Conservation (phyloP, 2,113 vertebrate genomes). For the Sialia sialis region DNA sequence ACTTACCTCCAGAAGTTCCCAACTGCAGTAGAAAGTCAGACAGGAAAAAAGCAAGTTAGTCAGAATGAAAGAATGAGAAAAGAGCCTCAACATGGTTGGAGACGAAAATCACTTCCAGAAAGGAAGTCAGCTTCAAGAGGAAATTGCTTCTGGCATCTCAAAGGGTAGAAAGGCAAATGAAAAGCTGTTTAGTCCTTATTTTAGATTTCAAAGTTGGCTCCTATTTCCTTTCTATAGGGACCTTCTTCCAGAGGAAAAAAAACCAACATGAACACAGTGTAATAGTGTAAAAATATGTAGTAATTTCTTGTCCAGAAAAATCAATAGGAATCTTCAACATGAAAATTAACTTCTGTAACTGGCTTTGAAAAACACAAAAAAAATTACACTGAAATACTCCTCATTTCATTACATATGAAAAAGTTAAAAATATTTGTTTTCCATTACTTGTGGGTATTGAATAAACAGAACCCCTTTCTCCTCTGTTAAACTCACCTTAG, state of each 20-base stretch:
- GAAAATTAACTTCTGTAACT: neutral
- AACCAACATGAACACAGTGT: neutral
- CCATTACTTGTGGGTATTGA: neutral
- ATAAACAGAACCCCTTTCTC: neutral
- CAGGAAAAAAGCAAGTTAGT: slow-evolving; percentile 16
- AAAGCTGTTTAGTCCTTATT: slow-evolving; percentile 54
- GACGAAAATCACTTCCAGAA: slow-evolving; percentile 77
- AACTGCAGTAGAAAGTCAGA: neutral
- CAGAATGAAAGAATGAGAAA: slow-evolving; percentile 55
- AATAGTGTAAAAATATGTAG: neutral
- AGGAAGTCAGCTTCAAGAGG: slow-evolving; percentile 74
- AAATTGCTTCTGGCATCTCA: slow-evolving; percentile 73
- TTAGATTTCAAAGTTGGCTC: slow-evolving; percentile 32
- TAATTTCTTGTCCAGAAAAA: neutral
- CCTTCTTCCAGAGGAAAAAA: neutral
- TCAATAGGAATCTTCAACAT: neutral
- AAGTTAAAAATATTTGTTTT: neutral
- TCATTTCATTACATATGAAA: neutral
- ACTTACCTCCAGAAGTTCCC: slow-evolving; percentile 62
- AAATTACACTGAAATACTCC: neutral
- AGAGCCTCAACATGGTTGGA: slow-evolving; percentile 64
- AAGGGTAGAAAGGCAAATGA: slow-evolving; percentile 62
- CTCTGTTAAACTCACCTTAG: neutral
- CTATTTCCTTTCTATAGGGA: slow-evolving; percentile 47
- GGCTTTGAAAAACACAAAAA: neutral